A percentile compares a stretch with the other conserved stretches of the same genome.
Conservation (phyloP, 2,113 vertebrate species). For the Cottus gobio region DNA sequence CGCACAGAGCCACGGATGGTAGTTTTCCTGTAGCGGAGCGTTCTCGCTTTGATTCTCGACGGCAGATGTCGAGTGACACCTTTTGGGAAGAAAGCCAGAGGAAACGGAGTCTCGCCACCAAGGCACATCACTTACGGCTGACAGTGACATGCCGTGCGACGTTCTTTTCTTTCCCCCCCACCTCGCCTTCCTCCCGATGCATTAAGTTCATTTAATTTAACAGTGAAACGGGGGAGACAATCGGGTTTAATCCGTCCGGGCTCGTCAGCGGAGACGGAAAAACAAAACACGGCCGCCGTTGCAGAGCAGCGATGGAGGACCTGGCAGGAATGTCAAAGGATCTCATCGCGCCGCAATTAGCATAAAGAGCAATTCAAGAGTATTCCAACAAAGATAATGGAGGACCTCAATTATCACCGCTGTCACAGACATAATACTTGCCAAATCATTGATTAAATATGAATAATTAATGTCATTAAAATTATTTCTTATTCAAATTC, state of each 20-base stretch:
- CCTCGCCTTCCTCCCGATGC: background rate
- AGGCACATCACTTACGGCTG: slow-evolving; percentile 29
- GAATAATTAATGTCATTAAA: slow-evolving; percentile 47
- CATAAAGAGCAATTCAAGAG: slow-evolving; percentile 8
- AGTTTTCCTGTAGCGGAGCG: slow-evolving; percentile 31
- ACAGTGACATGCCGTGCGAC: slow-evolving; percentile 26
- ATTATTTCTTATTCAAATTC: slow-evolving; percentile 13
- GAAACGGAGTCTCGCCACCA: slow-evolving; percentile 21
- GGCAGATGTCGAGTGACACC: slow-evolving; percentile 62
- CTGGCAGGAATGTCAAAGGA: slow-evolving; percentile 3
- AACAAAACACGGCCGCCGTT: background rate
- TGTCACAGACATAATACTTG: slow-evolving; percentile 16
- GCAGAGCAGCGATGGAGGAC: background rate
- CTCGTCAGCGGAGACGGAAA: background rate
- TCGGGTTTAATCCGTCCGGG: background rate
- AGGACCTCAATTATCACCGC: slow-evolving; percentile 19
- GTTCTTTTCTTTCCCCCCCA: background rate
- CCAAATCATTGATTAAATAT: slow-evolving; percentile 46
- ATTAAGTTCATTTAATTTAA: background rate
- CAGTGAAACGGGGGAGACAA: background rate
- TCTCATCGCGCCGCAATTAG: slow-evolving; percentile 25
- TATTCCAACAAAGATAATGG: slow-evolving; percentile 22
- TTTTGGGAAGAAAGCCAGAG: slow-evolving; percentile 49
- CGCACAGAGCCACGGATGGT: slow-evolving; percentile 1
- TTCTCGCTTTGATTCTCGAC: slow-evolving; percentile 52